Evolutionary conservation across 2,797 vertebrate species (phyloP).

Genomic region (Trichosurus vulpecula): DNA sequence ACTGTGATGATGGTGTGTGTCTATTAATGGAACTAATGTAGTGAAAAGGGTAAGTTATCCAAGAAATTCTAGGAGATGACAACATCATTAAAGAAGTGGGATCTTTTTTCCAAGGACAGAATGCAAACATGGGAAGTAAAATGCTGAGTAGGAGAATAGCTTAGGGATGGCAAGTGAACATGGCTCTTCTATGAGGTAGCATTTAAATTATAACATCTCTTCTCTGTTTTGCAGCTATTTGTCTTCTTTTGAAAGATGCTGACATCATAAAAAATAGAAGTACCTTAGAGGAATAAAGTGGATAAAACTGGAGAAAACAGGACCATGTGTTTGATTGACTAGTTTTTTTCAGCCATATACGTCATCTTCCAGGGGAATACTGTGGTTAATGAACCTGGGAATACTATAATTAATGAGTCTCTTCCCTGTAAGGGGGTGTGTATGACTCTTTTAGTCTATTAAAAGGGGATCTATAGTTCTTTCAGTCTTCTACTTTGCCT

Average conservation of each 20-base stretch:
- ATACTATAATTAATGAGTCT: neutral
- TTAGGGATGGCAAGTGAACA: neutral
- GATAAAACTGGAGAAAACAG: neutral
- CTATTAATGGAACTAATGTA: neutral
- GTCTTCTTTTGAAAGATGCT: constrained; percentile 27
- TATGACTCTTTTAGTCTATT: neutral
- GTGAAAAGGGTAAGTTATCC: neutral
- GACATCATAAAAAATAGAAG: constrained; percentile 1
- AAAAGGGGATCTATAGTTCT: neutral
- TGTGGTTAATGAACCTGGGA: neutral
- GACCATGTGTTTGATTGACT: neutral
- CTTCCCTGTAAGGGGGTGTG: neutral
- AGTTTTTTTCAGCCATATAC: neutral
- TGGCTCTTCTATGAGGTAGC: neutral
- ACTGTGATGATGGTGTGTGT: neutral
- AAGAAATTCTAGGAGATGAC: neutral
- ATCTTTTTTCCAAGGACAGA: neutral
- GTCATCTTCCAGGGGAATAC: neutral
- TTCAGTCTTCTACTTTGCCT: neutral
- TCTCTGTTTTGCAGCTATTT: constrained; percentile 41
- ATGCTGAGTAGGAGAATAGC: constrained; percentile 13
- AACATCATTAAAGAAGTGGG: neutral
- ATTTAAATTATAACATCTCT: neutral
- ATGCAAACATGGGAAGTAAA: neutral
- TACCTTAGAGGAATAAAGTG: neutral